Evolutionary conservation across 2,113 vertebrate species (phyloP).

Genomic region (Anas platyrhynchos): DNA sequence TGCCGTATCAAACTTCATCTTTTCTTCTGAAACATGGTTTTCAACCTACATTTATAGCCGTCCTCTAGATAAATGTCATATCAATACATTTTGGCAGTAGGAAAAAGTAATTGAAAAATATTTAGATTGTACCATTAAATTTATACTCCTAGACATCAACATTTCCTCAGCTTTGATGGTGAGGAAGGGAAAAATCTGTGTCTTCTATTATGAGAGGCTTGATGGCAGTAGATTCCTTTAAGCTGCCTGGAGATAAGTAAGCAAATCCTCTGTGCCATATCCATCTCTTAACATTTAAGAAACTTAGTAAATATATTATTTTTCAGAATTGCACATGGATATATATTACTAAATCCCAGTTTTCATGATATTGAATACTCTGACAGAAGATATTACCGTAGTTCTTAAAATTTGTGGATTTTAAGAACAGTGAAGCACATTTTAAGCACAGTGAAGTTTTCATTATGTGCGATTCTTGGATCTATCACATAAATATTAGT

Average conservation of each 20-base stretch:
- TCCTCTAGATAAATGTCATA: neutral
- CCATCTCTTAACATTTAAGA: neutral
- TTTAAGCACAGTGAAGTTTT: neutral
- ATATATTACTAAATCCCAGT: neutral
- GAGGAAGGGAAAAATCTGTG: neutral
- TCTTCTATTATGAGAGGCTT: neutral
- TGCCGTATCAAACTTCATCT: neutral
- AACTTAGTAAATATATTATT: neutral
- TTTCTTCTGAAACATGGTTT: neutral
- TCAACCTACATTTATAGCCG: neutral
- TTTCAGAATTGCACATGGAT: neutral
- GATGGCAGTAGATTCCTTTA: neutral
- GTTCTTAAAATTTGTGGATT: neutral
- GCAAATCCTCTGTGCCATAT: neutral
- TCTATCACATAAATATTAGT: neutral
- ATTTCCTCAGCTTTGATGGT: neutral
- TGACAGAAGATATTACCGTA: neutral
- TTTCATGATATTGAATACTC: neutral
- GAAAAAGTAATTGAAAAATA: neutral
- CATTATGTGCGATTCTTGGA: neutral
- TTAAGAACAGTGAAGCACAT: neutral
- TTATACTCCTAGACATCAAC: neutral
- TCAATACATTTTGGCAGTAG: neutral
- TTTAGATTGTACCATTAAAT: neutral
- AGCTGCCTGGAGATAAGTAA: neutral